Evolutionary conservation across 2,888 invertebrate species (phyloP), one percentile per base, ranked within the genome.

Genomic region (Habroteleia sp.): DNA sequence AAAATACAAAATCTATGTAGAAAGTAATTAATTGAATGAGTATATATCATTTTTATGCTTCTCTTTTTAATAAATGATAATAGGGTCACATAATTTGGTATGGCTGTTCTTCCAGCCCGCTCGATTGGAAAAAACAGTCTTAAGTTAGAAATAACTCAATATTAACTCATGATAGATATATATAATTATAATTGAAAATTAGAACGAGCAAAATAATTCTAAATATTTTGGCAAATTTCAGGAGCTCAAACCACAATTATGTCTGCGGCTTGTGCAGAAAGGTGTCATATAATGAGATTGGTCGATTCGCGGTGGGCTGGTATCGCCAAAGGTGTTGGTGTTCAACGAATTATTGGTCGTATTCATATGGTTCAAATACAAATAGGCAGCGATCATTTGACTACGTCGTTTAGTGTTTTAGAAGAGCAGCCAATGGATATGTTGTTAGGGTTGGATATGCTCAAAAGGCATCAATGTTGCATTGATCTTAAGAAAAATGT

Each of bases 371-470:
- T 95, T 4, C 97, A 98, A 89, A 96, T 99, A 89, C 95, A 98
- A 89, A 98, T 99, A 77, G 97, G 95, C 82, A 94, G 93, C 78
- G 96, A 96, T 85, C 97, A 96, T 88, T 91, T 99, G 33, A 96
- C 97, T 0, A 97, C 98, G 1, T 98, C 98, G 31, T 99, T 99
- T 89, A 97, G 97, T 20, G 97, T 99, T 29, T 91, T 99, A 41
- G 96, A 97, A 85, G 95, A 98, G 82, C 98, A 99, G 88, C 96
- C 97, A 0, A 98, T 99, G 97, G 99, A 99, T 84, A 97, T 99
- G 97, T 90, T 99, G 63, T 91, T 99, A 7, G 99, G 99, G 0
- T 91, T 99, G 56, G 99, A 99, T 85, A 98, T 99, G 97, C 91
- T 99, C 0, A 97, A 96, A 89, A 91, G 98, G 82, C 98, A 99